Percentiles rank a stretch among this genome's conserved stretches.
Conservation (phyloP, 2,888 invertebrate genomes). For the Trichopoda pennipes region DNA sequence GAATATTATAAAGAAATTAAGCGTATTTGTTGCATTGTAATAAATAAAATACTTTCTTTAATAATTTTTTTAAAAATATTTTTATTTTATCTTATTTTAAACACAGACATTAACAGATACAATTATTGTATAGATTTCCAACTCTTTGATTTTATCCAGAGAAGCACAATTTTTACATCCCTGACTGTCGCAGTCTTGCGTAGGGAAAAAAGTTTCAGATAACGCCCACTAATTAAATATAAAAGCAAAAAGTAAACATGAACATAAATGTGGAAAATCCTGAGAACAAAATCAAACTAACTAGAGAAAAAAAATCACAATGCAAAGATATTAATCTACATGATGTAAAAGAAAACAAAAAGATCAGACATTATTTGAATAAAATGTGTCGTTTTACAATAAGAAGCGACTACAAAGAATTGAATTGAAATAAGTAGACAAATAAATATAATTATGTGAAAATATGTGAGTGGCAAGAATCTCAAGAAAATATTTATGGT, state of each 20-base stretch:
- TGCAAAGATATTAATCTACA: conserved; percentile 60
- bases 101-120: too few relatives aligned
- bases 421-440: conserved; percentile 6
- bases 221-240: conserved; percentile 56
- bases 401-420: neutral
- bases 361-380: conserved; percentile 60
- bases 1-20: too few relatives aligned
- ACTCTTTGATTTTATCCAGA: too few relatives aligned
- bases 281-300: conserved; percentile 43
- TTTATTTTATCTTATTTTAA: too few relatives aligned
- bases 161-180: neutral
- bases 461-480: conserved; percentile 50
- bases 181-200: conserved; percentile 14
- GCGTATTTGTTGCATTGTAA: too few relatives aligned
- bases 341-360: conserved; percentile 45
- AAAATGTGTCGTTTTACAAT: conserved; percentile 60
- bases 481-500: conserved; percentile 44
- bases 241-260: conserved; percentile 25
- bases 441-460: conserved; percentile 62
- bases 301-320: conserved; percentile 17
- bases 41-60: too few relatives aligned
- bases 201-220: conserved; percentile 6
- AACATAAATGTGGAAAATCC: conserved; percentile 52
- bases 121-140: too few relatives aligned
- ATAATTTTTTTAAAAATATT: too few relatives aligned